phyloP scores from a whole-genome alignment of 1,140 invertebrate species.

The Drosophila truncata region DNA sequence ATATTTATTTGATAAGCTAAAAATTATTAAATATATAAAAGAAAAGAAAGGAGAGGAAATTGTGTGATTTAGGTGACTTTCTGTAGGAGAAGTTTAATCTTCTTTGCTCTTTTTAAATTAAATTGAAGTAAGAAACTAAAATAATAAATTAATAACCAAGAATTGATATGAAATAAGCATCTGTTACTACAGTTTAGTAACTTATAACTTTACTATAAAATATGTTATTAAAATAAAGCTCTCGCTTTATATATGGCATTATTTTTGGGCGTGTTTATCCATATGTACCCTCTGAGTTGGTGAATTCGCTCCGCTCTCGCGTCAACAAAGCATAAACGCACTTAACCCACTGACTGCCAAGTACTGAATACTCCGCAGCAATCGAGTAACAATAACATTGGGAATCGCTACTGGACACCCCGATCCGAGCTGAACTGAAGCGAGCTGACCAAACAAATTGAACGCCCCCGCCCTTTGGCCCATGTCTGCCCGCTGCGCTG shows the following conservation, averaged over 20 bases:
- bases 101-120: no score
- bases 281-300: neutral
- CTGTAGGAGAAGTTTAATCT: no score
- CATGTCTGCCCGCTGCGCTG: constrained; percentile 15
- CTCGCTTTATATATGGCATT: rapidly evolving
- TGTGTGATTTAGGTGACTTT: no score
- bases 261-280: constrained; percentile 1
- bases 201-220: neutral
- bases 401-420: constrained; percentile 37
- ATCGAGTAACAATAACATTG: constrained; percentile 19
- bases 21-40: no score
- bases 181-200: no score
- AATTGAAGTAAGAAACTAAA: no score
- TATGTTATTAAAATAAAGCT: neutral
- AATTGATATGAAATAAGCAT: neutral
- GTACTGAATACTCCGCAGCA: constrained; percentile 9
- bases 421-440: constrained; percentile 10
- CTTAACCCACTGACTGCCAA: constrained; percentile 50
- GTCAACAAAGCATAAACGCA: constrained; percentile 68
- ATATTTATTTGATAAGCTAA: no score
- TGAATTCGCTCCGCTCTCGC: constrained; percentile 26
- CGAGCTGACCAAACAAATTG: constrained; percentile 75
- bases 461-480: constrained; percentile 24
- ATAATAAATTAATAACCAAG: neutral
- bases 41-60: no score